Evolutionary conservation across 2,888 invertebrate species (phyloP).

Genomic region (Coelopa pilipes): DNA sequence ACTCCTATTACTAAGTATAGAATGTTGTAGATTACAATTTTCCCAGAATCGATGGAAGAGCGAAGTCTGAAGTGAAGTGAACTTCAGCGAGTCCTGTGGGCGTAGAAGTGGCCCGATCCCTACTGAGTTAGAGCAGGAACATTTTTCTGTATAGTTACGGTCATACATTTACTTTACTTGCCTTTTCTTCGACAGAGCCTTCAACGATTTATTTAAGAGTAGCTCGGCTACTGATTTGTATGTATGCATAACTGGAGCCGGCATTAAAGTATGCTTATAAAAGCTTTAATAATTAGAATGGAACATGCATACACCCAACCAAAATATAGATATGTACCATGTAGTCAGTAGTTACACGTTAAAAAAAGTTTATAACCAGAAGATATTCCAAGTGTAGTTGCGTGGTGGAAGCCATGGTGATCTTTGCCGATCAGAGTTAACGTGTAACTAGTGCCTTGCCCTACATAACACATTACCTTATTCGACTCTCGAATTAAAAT

Average conservation of each 20-base stretch:
- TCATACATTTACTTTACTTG: neutral
- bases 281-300: slow-evolving; percentile 23
- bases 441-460: slow-evolving; percentile 67
- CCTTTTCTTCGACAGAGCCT: neutral
- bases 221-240: neutral
- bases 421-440: slow-evolving; percentile 46
- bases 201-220: neutral
- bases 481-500: slow-evolving; percentile 33
- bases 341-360: slow-evolving; percentile 67
- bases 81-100: too few species aligned
- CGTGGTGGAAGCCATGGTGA: neutral
- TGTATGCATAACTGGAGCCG: neutral
- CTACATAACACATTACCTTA: slow-evolving; percentile 62
- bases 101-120: too few species aligned
- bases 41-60: too few species aligned
- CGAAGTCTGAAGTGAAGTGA: too few species aligned
- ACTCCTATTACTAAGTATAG: slow-evolving; percentile 21
- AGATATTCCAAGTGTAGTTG: slow-evolving; percentile 1
- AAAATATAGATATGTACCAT: slow-evolving; percentile 6
- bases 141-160: too few species aligned
- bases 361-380: slow-evolving; percentile 38
- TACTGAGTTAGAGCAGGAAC: too few species aligned
- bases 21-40: neutral
- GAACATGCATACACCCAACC: slow-evolving; percentile 1
- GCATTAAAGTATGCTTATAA: slow-evolving; percentile 4